A percentile compares a stretch with the other conserved stretches of the same genome.
phyloP scores from a whole-genome alignment of 1,140 invertebrate species.

The Hylaeus anthracinus region DNA sequence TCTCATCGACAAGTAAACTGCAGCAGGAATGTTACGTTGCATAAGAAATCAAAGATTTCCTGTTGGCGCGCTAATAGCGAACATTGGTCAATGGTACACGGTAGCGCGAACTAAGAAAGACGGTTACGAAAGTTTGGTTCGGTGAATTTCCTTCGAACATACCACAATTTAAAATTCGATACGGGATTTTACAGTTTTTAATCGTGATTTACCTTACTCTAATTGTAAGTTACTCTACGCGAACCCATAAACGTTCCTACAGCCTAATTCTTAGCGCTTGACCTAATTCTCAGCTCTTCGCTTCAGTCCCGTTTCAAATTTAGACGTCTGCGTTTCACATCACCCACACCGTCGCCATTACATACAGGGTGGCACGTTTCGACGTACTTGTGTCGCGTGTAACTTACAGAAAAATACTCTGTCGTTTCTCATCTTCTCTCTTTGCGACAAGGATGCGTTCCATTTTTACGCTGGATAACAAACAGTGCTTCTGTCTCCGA shows the following conservation, averaged over 20 bases:
- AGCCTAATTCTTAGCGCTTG: slow-evolving; percentile 65
- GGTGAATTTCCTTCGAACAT: not conserved
- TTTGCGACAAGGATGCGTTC: not conserved
- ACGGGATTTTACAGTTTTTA: too few relatives aligned
- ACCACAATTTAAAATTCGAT: too few relatives aligned
- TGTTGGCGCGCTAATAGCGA: slow-evolving; percentile 9
- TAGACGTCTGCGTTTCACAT: slow-evolving; percentile 67
- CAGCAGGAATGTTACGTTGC: not conserved
- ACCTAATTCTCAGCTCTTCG: slow-evolving; percentile 67
- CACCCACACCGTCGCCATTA: slow-evolving; percentile 56
- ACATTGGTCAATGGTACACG: not conserved
- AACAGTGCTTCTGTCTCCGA: too few relatives aligned
- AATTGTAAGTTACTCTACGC: too few relatives aligned
- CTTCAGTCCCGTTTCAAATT: slow-evolving; percentile 72
- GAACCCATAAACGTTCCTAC: slow-evolving; percentile 51
- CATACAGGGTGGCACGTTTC: slow-evolving; percentile 17
- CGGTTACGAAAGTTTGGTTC: slow-evolving; percentile 31
- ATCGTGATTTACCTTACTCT: too few relatives aligned
- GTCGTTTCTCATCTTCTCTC: not conserved
- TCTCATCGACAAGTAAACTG: too few relatives aligned
- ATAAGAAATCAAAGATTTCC: slow-evolving; percentile 26
- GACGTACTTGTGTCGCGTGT: slow-evolving; percentile 8
- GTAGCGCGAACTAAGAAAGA: slow-evolving; percentile 1
- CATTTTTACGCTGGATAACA: not conserved
- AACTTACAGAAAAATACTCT: not conserved